phyloP scores from a whole-genome alignment of 2,888 invertebrate genomes.

The Agrochola lychnidis region DNA sequence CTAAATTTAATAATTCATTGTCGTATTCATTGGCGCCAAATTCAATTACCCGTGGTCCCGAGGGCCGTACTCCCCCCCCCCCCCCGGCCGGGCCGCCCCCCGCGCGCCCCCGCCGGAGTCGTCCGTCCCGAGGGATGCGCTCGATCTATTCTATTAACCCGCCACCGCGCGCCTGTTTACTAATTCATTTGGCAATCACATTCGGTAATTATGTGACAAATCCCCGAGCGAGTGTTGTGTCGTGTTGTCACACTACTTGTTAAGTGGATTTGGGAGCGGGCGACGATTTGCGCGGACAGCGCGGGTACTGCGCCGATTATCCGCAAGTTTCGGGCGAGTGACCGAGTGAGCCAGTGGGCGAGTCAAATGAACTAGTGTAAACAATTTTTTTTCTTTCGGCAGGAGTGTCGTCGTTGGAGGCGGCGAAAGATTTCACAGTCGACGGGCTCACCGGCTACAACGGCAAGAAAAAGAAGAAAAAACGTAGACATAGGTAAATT shows the following conservation, averaged over 20 bases:
- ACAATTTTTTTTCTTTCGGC: slow-evolving; percentile 66
- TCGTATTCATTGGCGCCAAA: slow-evolving; percentile 89
- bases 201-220: slow-evolving; percentile 87
- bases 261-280: slow-evolving; percentile 67
- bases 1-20: slow-evolving; percentile 89
- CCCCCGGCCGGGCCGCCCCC: slow-evolving; percentile 42
- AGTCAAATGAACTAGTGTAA: slow-evolving; percentile 38
- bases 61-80: slow-evolving; percentile 69
- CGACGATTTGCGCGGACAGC: slow-evolving; percentile 59
- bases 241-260: slow-evolving; percentile 69
- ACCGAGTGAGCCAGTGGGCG: slow-evolving; percentile 15
- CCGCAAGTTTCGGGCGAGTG: slow-evolving; percentile 10
- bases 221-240: slow-evolving; percentile 70
- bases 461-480: slow-evolving; percentile 98
- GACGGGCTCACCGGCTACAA: slow-evolving; percentile 95
- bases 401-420: slow-evolving; percentile 94
- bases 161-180: slow-evolving; percentile 80
- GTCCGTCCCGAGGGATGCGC: slow-evolving; percentile 69
- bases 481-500: slow-evolving; percentile 95
- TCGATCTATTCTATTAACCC: slow-evolving; percentile 79
- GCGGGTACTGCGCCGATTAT: slow-evolving; percentile 38
- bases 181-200: slow-evolving; percentile 88
- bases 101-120: slow-evolving; percentile 29
- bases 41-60: slow-evolving; percentile 84
- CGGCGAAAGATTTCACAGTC: slow-evolving; percentile 95